Base-by-base conservation (phyloP, 2,888 invertebrate genomes). In the Lydus trimaculatus region DNA sequence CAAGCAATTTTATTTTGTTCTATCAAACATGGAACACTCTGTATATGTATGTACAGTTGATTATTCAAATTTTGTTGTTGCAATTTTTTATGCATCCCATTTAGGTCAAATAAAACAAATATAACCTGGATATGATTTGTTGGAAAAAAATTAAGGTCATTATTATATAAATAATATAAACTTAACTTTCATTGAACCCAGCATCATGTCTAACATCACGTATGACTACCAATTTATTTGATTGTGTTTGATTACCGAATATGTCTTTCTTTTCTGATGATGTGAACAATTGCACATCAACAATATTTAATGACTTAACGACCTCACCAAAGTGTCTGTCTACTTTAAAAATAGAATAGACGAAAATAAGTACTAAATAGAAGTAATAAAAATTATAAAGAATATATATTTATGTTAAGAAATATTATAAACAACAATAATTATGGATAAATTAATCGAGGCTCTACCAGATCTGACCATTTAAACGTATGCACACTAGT, bases 121-220 rank as follows among this genome's bases (percentile, higher is more conserved):
- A 43, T 17, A 43, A 43, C 13, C 39, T 11, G 8, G 11, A 33
- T 28, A 4, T 36, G 36, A 36, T 15, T 36, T 1, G 43, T 43
- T 17, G 17, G 4, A 3, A 43, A 56, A 6, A 56, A 56, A 56
- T 56, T 52, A 9, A 56, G 56, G 56, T 56, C 56, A 56, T 25
- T 13, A n/a, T n/a, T n/a, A n/a, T n/a, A 15, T 25, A 25, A 56
- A 15, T 25, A 25, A 56, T 15, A 23, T 13, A 25, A 56, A 23
- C 20, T n/a, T 7, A 20, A 56, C 56, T 56, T 23, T 25, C 56
- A 56, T 25, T 56, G 23, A 56, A 56, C 23, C 20, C 17, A 25
- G 15, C 56, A 56, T 23, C 56, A 56, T 56, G 56, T 56, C 56
- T 25, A 25, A 11, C 56, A 56, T 56, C 56, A 56, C 56, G 56